Conservation (phyloP, 2,113 vertebrate genomes). For the Labrus mixtus region DNA sequence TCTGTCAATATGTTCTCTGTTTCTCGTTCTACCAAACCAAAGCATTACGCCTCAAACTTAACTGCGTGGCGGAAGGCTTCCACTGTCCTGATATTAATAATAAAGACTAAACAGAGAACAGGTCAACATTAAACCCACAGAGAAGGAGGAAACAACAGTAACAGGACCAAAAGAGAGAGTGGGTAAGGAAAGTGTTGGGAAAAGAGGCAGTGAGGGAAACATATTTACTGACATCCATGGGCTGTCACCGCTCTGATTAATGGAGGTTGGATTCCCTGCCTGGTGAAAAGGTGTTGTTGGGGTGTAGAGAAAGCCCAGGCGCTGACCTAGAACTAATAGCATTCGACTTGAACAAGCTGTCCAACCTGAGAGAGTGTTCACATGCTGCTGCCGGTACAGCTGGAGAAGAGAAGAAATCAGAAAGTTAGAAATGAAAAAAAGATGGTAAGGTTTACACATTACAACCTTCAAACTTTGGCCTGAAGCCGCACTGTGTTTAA, state of each 20-base stretch:
- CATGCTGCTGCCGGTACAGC: slow-evolving; percentile 58
- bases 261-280: slow-evolving; percentile 79
- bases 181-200: slow-evolving; percentile 49
- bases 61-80: not conserved
- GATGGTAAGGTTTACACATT: slow-evolving; percentile 14
- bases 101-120: slow-evolving; percentile 38
- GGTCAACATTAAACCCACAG: slow-evolving; percentile 35
- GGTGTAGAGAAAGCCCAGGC: slow-evolving; percentile 78
- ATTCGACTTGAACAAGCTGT: slow-evolving; percentile 84
- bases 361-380: slow-evolving; percentile 68
- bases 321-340: slow-evolving; percentile 86
- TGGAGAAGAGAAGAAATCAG: slow-evolving; percentile 57
- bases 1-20: slow-evolving; percentile 19
- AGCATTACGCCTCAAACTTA: not conserved
- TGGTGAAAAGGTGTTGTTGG: slow-evolving; percentile 83
- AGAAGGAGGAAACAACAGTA: slow-evolving; percentile 20
- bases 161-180: slow-evolving; percentile 12
- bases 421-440: slow-evolving; percentile 57
- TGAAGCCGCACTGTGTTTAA: slow-evolving; percentile 14
- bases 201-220: slow-evolving; percentile 73
- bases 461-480: slow-evolving; percentile 40
- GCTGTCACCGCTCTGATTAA: slow-evolving; percentile 86
- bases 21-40: not conserved
- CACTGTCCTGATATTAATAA: not conserved
- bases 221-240: slow-evolving; percentile 85